Evolutionary conservation across 2,888 invertebrate genomes (phyloP).

Genomic region (Melanophora roralis): DNA sequence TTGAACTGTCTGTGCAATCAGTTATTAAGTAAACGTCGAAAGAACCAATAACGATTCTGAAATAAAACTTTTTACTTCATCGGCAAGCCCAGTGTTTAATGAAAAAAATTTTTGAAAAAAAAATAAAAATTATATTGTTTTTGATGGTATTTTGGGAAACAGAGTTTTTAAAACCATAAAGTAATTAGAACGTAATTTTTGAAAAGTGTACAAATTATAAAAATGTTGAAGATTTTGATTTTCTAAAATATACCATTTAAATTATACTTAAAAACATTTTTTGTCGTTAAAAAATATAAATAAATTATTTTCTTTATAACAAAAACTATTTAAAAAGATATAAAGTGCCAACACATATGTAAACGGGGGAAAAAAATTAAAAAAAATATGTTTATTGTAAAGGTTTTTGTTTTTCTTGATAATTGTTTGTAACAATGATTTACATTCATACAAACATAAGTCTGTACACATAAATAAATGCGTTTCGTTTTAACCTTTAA

Average conservation of each 20-base stretch:
- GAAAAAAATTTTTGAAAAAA: no score
- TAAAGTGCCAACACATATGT: slow-evolving; percentile 36
- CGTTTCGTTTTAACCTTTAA: background rate
- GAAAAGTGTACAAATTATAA: no score
- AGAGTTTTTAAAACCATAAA: no score
- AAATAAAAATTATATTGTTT: no score
- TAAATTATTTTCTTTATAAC: slow-evolving; percentile 7
- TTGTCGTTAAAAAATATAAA: background rate
- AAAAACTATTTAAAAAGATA: slow-evolving; percentile 17
- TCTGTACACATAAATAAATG: slow-evolving; percentile 26
- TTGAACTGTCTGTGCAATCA: slow-evolving; percentile 68
- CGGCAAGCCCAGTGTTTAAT: background rate
- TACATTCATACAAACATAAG: no score
- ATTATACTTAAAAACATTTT: no score
- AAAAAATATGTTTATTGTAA: slow-evolving; percentile 1
- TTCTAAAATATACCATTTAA: no score
- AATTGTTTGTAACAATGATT: no score
- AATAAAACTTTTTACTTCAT: background rate
- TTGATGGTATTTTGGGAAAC: no score
- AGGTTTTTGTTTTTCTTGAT: slow-evolving; percentile 17
- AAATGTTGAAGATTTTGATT: no score
- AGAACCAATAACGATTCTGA: slow-evolving; percentile 66
- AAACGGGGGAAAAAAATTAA: background rate
- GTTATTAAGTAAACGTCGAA: slow-evolving; percentile 72
- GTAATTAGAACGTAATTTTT: no score